phyloP scores from a whole-genome alignment of 2,797 vertebrate genomes.

The Cynodonichthys magdalenae region DNA sequence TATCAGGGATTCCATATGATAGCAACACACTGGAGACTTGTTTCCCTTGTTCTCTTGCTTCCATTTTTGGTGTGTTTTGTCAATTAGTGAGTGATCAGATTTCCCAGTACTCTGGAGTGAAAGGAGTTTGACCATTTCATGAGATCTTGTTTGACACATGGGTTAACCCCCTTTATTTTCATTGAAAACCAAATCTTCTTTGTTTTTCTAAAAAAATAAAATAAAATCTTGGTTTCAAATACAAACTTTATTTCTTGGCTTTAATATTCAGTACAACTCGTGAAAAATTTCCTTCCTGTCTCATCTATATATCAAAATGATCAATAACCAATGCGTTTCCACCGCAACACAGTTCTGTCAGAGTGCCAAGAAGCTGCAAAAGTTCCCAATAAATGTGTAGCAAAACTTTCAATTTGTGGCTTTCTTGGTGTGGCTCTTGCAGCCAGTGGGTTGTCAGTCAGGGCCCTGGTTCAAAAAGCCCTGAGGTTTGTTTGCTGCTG shows the following conservation, averaged over 20 bases:
- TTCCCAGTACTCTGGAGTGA: constrained; percentile 54
- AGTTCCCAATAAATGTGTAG: constrained; percentile 82
- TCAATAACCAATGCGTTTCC: constrained; percentile 67
- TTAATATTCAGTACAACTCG: constrained; percentile 63
- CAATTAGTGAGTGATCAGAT: constrained; percentile 57
- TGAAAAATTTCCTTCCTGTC: constrained; percentile 56
- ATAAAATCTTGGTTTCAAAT: constrained; percentile 20
- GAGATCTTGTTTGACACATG: constrained; percentile 70
- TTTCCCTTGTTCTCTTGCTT: constrained; percentile 50
- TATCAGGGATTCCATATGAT: constrained; percentile 62
- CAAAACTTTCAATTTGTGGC: constrained; percentile 85
- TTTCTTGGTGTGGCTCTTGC: constrained; percentile 79
- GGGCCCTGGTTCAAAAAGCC: constrained; percentile 74
- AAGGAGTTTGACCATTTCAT: constrained; percentile 61
- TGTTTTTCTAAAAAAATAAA: constrained; percentile 1
- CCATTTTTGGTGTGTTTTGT: constrained; percentile 64
- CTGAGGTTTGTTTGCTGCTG: constrained; percentile 83
- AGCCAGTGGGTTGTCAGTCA: constrained; percentile 83
- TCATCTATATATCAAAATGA: constrained; percentile 70
- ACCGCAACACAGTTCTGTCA: constrained; percentile 70
- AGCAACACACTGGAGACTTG: constrained; percentile 37
- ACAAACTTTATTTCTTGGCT: constrained; percentile 59
- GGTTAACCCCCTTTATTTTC: constrained; percentile 55
- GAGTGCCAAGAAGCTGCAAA: constrained; percentile 73
- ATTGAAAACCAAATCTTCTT: constrained; percentile 42